These are phyloP conservation scores for Nomada ferruginata DNA, from an alignment of 2,888 invertebrate genomes.

Conservation along the genomic window DNA sequence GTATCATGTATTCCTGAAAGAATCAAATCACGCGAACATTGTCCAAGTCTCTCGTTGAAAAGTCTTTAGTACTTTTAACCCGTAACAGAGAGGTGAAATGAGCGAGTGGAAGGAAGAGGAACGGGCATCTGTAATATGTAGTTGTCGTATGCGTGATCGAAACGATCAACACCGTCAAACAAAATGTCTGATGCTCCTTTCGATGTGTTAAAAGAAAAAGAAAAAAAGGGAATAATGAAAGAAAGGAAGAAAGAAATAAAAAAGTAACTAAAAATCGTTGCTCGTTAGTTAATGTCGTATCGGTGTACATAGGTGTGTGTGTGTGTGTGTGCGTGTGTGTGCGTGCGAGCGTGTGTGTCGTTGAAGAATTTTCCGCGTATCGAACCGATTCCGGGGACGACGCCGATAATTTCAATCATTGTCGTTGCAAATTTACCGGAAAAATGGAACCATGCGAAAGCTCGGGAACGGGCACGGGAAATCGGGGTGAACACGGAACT, in stretches of 20 bases:
- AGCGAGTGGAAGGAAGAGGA: background rate
- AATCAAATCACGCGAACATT: constrained; percentile 54
- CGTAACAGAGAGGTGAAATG: background rate
- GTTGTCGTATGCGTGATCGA: constrained; percentile 6
- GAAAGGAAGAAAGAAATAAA: constrained; percentile 30
- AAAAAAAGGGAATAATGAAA: constrained; percentile 22
- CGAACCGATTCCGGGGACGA: background rate
- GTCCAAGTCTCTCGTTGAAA: constrained; percentile 37
- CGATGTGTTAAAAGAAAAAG: constrained; percentile 54
- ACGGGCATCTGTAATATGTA: background rate
- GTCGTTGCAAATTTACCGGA: background rate
- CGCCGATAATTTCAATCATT: constrained; percentile 1
- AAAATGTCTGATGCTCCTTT: constrained; percentile 57
- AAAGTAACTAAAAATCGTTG: constrained; percentile 62
- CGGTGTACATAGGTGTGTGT: constrained; percentile 71
- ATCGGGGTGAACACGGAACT: background rate
- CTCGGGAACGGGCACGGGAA: background rate
- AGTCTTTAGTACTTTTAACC: constrained; percentile 42
- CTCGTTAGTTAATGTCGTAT: constrained; percentile 74
- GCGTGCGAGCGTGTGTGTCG: constrained; percentile 35
- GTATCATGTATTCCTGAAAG: constrained; percentile 52
- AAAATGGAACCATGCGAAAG: background rate
- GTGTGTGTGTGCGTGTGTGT: no score
- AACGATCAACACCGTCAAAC: constrained; percentile 14
- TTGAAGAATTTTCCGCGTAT: constrained; percentile 32